Base-by-base conservation (phyloP, 2,888 invertebrate genomes). In the Unio pictorum region DNA sequence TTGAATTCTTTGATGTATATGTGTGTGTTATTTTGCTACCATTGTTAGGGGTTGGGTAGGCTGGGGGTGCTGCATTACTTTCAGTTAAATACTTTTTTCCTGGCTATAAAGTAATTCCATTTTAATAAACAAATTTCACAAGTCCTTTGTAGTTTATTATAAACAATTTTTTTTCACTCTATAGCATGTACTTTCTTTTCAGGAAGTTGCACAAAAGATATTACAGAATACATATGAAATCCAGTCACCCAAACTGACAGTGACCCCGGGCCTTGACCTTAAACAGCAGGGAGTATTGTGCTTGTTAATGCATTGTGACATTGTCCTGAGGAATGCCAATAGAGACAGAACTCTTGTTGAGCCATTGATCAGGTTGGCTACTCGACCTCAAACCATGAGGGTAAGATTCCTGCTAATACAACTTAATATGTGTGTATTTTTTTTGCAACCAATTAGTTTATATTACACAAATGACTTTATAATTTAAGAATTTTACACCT, bases 241-340 rank as follows among this genome's bases (percentile, higher is more conserved):
- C 54, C 45, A n/a, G 8, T 20, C 18, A 23, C 34, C 7, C 3
- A 7, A n/a, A 45, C 63, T 76, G 60, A 65, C 65, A 3, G 63
- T 75, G 8, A 55, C 45, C 15, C 67, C 61, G 34, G 72, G 69
- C 4, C 71, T 69, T 72, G 73, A 70, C 15, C 55, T 75, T 28
- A 70, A 65, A 11, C 65, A 70, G 23, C 80, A 80, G 67, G 74
- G 73, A 59, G 34, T 77, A 11, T 61, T 64, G 11, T 78, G 75
- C 61, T 28, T 80, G n/a, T 60, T 80, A 58, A 61, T 73, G 15
- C 80, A 80, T 65, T 67, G 69, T 55, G 55, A 58, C 3, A 60
- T 74, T 34, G 69, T 62, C 20, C 61, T 79, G 57, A n/a, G 61
- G 15, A 61, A 70, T 20, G 56, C 68, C n/a, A 65, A 65, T 23